Conservation (phyloP, 2,797 vertebrate genomes). For the Acanthiza pusilla region DNA sequence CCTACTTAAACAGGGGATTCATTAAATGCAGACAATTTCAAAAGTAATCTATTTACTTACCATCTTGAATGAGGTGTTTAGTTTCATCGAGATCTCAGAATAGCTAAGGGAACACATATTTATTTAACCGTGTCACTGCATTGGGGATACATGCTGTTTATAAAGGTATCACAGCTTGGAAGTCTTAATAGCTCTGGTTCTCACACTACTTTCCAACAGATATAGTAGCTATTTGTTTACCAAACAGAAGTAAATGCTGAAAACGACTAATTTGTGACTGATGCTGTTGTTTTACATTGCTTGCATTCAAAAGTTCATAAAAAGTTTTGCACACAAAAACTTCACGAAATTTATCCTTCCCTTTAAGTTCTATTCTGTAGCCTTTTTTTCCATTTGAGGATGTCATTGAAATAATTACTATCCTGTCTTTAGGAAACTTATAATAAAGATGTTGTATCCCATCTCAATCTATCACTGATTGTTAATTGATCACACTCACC, state of each 20-base stretch:
- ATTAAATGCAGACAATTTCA: not conserved
- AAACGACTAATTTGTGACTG: not conserved
- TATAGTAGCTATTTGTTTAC: not conserved
- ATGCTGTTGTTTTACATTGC: not conserved
- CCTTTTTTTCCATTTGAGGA: not conserved
- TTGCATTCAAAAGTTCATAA: not conserved
- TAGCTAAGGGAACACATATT: not conserved
- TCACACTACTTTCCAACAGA: not conserved
- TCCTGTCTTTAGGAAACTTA: not conserved
- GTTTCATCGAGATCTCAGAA: not conserved
- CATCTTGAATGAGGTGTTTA: not conserved
- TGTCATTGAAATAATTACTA: not conserved
- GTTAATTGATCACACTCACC: not conserved
- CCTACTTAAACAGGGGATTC: not conserved
- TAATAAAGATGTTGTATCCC: not conserved
- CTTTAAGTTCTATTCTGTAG: not conserved
- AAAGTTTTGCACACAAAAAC: not conserved
- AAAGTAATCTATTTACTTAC: not conserved
- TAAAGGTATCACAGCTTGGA: not conserved
- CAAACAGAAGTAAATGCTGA: not conserved
- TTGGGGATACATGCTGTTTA: not conserved
- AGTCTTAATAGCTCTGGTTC: not conserved
- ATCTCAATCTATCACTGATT: not conserved
- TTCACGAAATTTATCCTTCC: not conserved
- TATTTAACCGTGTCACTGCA: not conserved